Evolutionary conservation across 2,888 invertebrate genomes (phyloP).

Genomic region (Dromius quadrimaculatus): DNA sequence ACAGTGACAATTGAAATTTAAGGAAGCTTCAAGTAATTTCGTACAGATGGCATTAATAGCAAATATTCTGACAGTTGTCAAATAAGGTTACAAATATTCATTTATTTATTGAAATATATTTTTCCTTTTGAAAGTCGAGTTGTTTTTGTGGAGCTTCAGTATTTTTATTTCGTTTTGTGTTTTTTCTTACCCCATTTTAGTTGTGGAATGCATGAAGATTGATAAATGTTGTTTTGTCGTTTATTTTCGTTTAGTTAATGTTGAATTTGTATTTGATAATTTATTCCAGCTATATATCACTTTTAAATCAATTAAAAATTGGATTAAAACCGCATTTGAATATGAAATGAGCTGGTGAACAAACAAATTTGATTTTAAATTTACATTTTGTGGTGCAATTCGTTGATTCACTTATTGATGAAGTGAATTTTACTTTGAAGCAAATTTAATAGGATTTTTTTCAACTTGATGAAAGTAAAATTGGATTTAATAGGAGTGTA

Average conservation of each 20-base stretch:
- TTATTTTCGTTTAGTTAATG: constrained; percentile 14
- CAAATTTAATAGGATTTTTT: neutral
- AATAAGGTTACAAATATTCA: no score
- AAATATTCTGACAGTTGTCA: no score
- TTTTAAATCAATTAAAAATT: neutral
- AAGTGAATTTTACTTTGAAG: neutral
- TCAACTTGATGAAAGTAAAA: neutral
- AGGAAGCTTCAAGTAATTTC: no score
- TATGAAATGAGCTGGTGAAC: neutral
- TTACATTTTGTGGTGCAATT: neutral
- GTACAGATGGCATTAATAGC: no score
- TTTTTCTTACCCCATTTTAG: no score
- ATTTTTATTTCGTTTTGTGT: no score
- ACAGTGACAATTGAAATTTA: no score
- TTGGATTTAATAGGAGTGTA: constrained; percentile 17
- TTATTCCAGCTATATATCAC: neutral
- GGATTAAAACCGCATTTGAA: neutral
- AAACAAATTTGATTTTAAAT: neutral
- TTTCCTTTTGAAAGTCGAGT: no score
- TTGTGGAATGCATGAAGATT: constrained; percentile 23
- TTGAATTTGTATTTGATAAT: neutral
- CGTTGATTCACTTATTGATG: no score
- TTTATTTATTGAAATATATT: no score
- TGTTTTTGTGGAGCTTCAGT: no score
- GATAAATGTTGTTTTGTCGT: constrained; percentile 24